These are phyloP conservation scores for Drosophila nannoptera DNA, from an alignment of 1,140 invertebrate genomes.

Conservation along the genomic window DNA sequence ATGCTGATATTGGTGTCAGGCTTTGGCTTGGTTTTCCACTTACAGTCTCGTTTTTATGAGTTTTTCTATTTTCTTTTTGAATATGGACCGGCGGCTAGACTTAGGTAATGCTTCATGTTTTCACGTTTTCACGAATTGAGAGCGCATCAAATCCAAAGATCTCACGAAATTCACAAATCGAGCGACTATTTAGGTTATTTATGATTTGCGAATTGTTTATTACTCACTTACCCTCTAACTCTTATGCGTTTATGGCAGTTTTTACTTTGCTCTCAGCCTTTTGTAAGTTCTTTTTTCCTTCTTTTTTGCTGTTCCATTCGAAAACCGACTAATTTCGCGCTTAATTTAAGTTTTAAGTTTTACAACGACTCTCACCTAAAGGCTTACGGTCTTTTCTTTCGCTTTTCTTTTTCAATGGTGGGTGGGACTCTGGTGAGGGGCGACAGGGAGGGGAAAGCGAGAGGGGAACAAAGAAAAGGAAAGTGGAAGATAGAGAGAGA, in stretches of 20 bases:
- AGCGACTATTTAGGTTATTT: constrained; percentile 72
- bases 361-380: constrained; percentile 36
- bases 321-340: constrained; percentile 60
- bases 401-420: too few species aligned
- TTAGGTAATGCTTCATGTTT: constrained; percentile 68
- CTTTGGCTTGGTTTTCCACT: constrained; percentile 53
- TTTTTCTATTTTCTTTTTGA: neutral
- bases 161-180: constrained; percentile 75
- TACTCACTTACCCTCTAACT: constrained; percentile 59
- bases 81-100: constrained; percentile 39
- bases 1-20: constrained; percentile 28
- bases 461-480: constrained; percentile 20
- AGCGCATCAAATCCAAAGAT: constrained; percentile 74
- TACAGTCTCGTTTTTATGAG: constrained; percentile 6
- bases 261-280: constrained; percentile 32
- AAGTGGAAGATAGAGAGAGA: constrained; percentile 18
- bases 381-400: constrained; percentile 14
- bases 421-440: neutral
- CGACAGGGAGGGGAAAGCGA: constrained; percentile 2
- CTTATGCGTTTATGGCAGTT: constrained; percentile 70
- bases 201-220: constrained; percentile 71
- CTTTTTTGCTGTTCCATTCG: constrained; percentile 22
- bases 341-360: constrained; percentile 66
- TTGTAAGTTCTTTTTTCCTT: constrained; percentile 1
- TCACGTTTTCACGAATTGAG: constrained; percentile 71